Conservation (phyloP, 2,797 vertebrate species). For the Rhabdophis nuchalis region DNA sequence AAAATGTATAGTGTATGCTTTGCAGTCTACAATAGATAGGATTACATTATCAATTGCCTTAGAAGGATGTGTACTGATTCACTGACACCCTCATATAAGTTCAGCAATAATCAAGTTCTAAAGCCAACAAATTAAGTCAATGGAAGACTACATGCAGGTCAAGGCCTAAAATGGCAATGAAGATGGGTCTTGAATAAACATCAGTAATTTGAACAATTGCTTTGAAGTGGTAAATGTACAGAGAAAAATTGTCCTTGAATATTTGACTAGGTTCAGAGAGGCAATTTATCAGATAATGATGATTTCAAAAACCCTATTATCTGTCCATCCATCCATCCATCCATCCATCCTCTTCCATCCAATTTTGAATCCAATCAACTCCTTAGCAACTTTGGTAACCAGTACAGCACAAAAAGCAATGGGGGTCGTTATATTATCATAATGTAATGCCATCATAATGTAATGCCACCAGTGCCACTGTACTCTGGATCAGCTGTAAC, state of each 20-base stretch:
- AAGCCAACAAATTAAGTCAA: not conserved
- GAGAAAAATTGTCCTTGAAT: not conserved
- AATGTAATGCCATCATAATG: not conserved
- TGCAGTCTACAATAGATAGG: not conserved
- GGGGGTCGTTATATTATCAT: not conserved
- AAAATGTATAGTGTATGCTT: not conserved
- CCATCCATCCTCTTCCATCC: not conserved
- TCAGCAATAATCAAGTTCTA: not conserved
- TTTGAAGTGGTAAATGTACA: not conserved
- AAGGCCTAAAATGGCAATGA: not conserved
- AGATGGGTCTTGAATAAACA: not conserved
- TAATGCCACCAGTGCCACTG: not conserved
- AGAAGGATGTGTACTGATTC: not conserved
- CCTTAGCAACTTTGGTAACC: not conserved
- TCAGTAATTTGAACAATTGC: not conserved
- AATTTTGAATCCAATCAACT: not conserved
- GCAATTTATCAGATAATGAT: not conserved
- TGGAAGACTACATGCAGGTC: not conserved
- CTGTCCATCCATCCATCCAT: too few relatives aligned
- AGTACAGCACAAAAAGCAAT: not conserved
- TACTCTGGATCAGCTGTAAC: not conserved
- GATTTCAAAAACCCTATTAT: not conserved
- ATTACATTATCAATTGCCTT: not conserved
- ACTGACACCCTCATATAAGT: not conserved
- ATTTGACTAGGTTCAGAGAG: not conserved